phyloP scores from a whole-genome alignment of 2,888 invertebrate species.

The Holacanthella duospinosa region DNA sequence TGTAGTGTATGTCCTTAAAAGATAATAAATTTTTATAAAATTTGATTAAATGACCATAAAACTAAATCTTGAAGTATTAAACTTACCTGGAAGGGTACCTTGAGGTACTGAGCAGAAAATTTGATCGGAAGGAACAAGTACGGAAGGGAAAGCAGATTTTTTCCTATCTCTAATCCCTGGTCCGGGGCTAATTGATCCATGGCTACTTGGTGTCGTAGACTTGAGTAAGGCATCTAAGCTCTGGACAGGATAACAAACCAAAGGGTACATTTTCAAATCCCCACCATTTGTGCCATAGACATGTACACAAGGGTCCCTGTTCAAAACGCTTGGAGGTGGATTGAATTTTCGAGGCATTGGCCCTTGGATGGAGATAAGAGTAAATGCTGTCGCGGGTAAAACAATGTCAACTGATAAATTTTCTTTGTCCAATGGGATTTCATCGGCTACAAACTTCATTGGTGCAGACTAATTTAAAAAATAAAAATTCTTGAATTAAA shows the following conservation, averaged over 20 bases:
- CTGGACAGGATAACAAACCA: conserved; percentile 20
- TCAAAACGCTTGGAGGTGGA: conserved; percentile 8
- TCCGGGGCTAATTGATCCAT: background rate
- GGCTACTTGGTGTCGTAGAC: background rate
- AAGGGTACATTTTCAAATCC: conserved; percentile 13
- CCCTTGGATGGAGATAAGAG: conserved; percentile 12
- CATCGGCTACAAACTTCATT: conserved; percentile 41
- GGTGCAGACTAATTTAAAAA: conserved; percentile 40
- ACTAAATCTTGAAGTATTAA: too few species aligned
- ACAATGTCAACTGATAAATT: conserved; percentile 12
- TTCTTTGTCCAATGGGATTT: conserved; percentile 25
- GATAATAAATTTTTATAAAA: conserved; percentile 13
- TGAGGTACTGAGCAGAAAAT: conserved; percentile 40
- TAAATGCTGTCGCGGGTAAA: conserved; percentile 12
- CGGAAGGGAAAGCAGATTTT: conserved; percentile 35
- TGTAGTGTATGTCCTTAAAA: conserved; percentile 35
- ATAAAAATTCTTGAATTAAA: too few species aligned
- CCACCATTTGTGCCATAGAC: conserved; percentile 13
- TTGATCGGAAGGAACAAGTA: conserved; percentile 40
- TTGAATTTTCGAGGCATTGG: conserved; percentile 7
- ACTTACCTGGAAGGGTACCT: conserved; percentile 38
- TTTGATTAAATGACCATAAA: too few species aligned
- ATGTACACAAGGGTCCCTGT: conserved; percentile 18
- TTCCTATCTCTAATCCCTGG: background rate
- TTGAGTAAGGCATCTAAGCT: conserved; percentile 8